These are phyloP conservation scores for Bombyx mori DNA, from an alignment of 1,140 invertebrate species.

Conservation along the genomic window DNA sequence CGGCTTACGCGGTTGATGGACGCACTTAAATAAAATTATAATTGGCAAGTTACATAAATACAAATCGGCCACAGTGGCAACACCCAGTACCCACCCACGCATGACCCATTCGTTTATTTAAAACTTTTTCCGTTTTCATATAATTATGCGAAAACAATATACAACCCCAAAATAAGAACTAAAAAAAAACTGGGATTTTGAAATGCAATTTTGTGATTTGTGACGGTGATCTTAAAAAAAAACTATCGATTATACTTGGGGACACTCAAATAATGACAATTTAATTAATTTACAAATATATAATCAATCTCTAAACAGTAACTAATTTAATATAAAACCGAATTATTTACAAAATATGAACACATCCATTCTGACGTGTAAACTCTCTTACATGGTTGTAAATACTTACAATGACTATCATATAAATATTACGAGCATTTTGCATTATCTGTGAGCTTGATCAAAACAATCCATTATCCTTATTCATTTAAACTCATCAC, in stretches of 20 bases:
- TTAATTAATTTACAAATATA: conserved; percentile 63
- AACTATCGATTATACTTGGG: conserved; percentile 51
- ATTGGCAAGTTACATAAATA: conserved; percentile 7
- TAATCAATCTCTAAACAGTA: conserved; percentile 65
- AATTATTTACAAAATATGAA: conserved; percentile 69
- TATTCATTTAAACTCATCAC: conserved; percentile 7
- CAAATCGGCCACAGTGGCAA: conserved; percentile 26
- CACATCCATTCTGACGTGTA: conserved; percentile 48
- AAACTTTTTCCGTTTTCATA: conserved; percentile 24
- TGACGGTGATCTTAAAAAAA: conserved; percentile 62
- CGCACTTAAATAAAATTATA: background rate
- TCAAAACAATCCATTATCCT: conserved; percentile 60
- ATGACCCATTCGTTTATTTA: conserved; percentile 43
- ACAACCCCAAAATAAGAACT: conserved; percentile 22
- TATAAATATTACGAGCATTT: conserved; percentile 59
- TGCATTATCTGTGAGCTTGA: conserved; percentile 56
- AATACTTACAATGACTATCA: conserved; percentile 71
- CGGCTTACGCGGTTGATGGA: background rate
- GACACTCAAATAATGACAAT: conserved; percentile 64
- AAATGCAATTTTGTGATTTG: conserved; percentile 69
- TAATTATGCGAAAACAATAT: conserved; percentile 52
- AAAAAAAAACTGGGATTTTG: too few species aligned
- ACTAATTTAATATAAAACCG: conserved; percentile 63
- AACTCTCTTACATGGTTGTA: conserved; percentile 58
- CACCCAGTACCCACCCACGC: conserved; percentile 44